Evolutionary conservation across 2,888 invertebrate species (phyloP).

Genomic region (Acronicta leporina): DNA sequence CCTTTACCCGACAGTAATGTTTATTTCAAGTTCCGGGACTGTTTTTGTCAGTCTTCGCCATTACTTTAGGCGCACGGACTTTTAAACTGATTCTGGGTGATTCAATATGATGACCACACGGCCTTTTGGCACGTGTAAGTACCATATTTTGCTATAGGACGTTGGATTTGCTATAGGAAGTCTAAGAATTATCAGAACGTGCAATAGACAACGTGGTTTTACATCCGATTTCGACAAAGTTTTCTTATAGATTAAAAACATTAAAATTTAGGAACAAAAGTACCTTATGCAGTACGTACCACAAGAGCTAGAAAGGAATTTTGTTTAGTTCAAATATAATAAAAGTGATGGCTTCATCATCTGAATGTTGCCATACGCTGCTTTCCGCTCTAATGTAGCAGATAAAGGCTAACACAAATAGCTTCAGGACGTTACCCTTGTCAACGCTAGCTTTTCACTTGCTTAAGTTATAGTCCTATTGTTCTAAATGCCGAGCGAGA

Average conservation of each 20-base stretch:
- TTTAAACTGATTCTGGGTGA: constrained; percentile 34
- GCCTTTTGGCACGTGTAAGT: constrained; percentile 37
- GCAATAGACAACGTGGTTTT: constrained; percentile 16
- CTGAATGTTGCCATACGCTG: constrained; percentile 48
- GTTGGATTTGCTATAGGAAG: constrained; percentile 21
- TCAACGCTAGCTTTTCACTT: constrained; percentile 80
- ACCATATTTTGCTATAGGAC: constrained; percentile 35
- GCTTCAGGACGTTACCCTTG: constrained; percentile 78
- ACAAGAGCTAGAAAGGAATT: not conserved
- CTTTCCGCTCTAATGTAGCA: constrained; percentile 48
- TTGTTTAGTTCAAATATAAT: constrained; percentile 29
- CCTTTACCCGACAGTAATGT: constrained; percentile 53
- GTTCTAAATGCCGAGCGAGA: constrained; percentile 68
- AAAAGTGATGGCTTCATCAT: constrained; percentile 38
- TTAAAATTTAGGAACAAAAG: constrained; percentile 1
- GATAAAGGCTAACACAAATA: constrained; percentile 72
- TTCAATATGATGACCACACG: constrained; percentile 38
- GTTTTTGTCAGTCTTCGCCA: constrained; percentile 39
- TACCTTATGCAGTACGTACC: not conserved
- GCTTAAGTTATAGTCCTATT: constrained; percentile 78
- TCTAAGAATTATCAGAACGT: constrained; percentile 22
- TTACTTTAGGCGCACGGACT: constrained; percentile 18
- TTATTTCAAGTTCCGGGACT: constrained; percentile 42
- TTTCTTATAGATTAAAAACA: not conserved
- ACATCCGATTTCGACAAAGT: constrained; percentile 11